Percentiles rank a stretch among this genome's conserved stretches.
Conservation (phyloP, 2,888 invertebrate species). For the Eubasilissa splendida region DNA sequence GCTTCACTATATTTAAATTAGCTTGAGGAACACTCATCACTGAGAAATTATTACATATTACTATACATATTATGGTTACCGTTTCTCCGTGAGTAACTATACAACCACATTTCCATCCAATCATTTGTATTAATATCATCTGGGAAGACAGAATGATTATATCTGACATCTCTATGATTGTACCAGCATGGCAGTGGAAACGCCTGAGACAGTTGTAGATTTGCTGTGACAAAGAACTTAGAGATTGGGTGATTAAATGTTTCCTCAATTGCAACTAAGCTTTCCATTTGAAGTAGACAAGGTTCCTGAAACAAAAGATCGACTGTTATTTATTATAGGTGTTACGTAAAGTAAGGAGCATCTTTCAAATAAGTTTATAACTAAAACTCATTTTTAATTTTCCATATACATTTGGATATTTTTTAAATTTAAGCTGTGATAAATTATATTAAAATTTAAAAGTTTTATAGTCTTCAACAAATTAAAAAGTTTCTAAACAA, state of each 20-base stretch:
- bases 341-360: too few relatives aligned
- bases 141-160: conserved; percentile 73
- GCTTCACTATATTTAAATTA: too few relatives aligned
- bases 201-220: conserved; percentile 70
- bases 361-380: too few relatives aligned
- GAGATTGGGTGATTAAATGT: conserved; percentile 66
- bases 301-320: conserved; percentile 65
- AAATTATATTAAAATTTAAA: too few relatives aligned
- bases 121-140: conserved; percentile 64
- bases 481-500: too few relatives aligned
- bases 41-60: not conserved
- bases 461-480: too few relatives aligned
- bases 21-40: too few relatives aligned
- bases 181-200: conserved; percentile 69
- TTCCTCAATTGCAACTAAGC: conserved; percentile 68
- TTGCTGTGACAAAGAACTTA: conserved; percentile 67
- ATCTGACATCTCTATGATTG: conserved; percentile 70
- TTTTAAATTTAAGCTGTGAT: too few relatives aligned
- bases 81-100: conserved; percentile 74
- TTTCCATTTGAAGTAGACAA: conserved; percentile 74
- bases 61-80: conserved; percentile 66
- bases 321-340: too few relatives aligned
- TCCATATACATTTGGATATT: too few relatives aligned
- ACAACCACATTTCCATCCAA: conserved; percentile 72
- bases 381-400: too few relatives aligned